These are phyloP conservation scores for Sebastes hubbsi DNA, from an alignment of 2,797 vertebrate species.

Conservation along the genomic window DNA sequence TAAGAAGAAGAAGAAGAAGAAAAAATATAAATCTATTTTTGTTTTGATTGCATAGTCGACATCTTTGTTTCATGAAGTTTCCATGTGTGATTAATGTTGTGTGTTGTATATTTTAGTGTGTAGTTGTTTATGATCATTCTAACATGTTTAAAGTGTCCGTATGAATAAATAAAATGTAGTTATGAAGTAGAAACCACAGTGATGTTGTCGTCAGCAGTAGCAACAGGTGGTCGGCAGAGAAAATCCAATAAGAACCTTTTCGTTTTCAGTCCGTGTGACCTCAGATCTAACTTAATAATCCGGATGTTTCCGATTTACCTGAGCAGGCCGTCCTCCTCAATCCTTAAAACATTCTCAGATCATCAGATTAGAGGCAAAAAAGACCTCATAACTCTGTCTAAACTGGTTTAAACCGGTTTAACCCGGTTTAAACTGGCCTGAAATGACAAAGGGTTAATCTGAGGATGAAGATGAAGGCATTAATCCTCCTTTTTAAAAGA, in stretches of 20 bases:
- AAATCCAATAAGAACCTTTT: neutral
- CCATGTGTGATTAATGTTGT: too few species aligned
- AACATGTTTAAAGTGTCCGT: too few species aligned
- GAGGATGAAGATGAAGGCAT: neutral
- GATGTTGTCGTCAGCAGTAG: neutral
- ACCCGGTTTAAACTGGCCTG: neutral
- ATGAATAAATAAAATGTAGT: too few species aligned
- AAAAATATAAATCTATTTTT: too few species aligned
- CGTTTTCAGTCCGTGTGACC: neutral
- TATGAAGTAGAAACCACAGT: neutral
- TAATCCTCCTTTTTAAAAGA: neutral
- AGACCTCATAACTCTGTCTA: neutral
- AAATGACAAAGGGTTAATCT: neutral
- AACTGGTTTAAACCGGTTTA: neutral
- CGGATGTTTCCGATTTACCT: neutral
- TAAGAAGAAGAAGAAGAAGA: too few species aligned
- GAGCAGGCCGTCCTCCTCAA: neutral
- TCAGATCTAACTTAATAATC: neutral
- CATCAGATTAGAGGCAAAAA: conserved; percentile 31
- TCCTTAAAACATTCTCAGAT: neutral
- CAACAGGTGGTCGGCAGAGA: neutral
- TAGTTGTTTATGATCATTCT: too few species aligned
- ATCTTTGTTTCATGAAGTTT: too few species aligned
- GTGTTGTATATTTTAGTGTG: too few species aligned
- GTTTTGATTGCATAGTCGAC: too few species aligned